Base-by-base conservation (phyloP, 53 echinoderm and acorn worm genomes). In the Patiria pectinifera region DNA sequence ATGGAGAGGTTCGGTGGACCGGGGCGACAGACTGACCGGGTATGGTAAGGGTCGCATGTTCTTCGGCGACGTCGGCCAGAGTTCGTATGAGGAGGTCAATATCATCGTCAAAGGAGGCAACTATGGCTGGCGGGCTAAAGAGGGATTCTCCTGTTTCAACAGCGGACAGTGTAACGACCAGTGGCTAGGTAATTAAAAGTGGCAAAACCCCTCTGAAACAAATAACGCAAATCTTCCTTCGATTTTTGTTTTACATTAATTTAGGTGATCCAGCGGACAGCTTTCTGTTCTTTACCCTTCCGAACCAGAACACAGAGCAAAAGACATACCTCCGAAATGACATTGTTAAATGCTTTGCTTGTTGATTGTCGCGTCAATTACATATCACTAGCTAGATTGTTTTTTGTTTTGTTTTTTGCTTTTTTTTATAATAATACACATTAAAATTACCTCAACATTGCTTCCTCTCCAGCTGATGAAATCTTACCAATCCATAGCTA, bases 21-120 rank as follows among this genome's bases (percentile, higher is more conserved):
- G 92, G 60, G 97, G 97, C 0, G 96, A 97, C 24, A 46, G 80
- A 44, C 83, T 92, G 59, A 97, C 95, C 2, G 96, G 97, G 44
- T 74, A 86, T 23, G 96, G 96, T 23, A 92, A 91, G 53, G 97
- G 97, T 45, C 94, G 97, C 3, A 96, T 97, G 19, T 95, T 98
- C 89, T 98, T 96, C 63, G 98, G 98, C 19, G 98, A 98, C 82
- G 98, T 98, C 35, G 98, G 98, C 61, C 98, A 98, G 79, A 69
- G 62, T 61, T 82, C 71, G 15, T 96, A 85, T 62, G 98, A 98
- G 77, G 98, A 98, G 91, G 93, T 98, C 70, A 95, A 98, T 78
- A 96, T 98, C 21, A 91, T 98, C 24, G 94, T 94, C 75, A 98
- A 94, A 59, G 98, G 98, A 25, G 98, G 98, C 12, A 98, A 98